These are phyloP conservation scores for Ophion ellenae DNA, from an alignment of 2,888 invertebrate species.

Conservation along the genomic window DNA sequence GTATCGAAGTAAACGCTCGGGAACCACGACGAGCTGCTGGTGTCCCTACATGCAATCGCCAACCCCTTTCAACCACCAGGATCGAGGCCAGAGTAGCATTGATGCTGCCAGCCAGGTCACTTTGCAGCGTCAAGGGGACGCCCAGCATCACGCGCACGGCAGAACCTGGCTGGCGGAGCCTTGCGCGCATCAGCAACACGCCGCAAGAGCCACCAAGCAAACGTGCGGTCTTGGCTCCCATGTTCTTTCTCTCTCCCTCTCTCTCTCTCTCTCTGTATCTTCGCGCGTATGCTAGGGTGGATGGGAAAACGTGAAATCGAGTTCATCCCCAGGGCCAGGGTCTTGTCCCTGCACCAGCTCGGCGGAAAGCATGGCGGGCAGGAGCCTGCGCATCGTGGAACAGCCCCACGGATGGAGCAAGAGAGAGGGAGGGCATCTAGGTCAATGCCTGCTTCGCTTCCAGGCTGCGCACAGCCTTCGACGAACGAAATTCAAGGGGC, in stretches of 20 bases:
- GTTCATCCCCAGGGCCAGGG: conserved; percentile 71
- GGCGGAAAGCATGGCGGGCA: conserved; percentile 44
- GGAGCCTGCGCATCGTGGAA: conserved; percentile 58
- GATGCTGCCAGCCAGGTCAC: conserved; percentile 30
- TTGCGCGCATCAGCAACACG: conserved; percentile 56
- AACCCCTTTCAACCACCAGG: conserved; percentile 27
- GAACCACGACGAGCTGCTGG: conserved; percentile 48
- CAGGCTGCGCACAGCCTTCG: conserved; percentile 69
- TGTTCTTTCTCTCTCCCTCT: neutral
- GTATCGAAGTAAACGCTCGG: conserved; percentile 38
- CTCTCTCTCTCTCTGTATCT: neutral
- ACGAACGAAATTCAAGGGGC: conserved; percentile 44
- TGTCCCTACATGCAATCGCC: conserved; percentile 33
- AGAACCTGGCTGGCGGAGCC: conserved; percentile 28
- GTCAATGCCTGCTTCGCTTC: conserved; percentile 77
- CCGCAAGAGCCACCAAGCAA: conserved; percentile 44
- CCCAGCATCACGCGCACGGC: conserved; percentile 49
- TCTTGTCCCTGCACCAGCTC: conserved; percentile 65
- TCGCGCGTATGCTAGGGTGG: neutral
- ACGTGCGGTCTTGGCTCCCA: conserved; percentile 53
- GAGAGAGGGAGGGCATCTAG: conserved; percentile 71
- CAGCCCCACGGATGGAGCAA: conserved; percentile 28
- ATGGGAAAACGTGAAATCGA: conserved; percentile 11
- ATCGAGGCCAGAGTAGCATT: conserved; percentile 40
- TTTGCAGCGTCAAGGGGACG: conserved; percentile 43